These are phyloP conservation scores for Monochamus saltuarius DNA, from an alignment of 1,140 invertebrate genomes.

Conservation along the genomic window DNA sequence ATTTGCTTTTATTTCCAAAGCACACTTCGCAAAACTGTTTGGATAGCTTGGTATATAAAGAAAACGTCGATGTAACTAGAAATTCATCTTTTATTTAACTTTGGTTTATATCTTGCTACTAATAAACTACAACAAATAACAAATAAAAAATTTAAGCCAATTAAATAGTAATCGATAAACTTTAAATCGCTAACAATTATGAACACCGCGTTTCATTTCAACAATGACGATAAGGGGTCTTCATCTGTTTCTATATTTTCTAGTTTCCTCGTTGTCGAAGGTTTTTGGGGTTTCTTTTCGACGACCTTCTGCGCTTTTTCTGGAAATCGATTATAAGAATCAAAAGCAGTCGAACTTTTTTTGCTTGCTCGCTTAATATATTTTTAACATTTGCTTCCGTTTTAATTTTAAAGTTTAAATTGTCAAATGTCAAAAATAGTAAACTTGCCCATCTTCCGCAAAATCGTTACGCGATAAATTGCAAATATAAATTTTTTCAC, in stretches of 20 bases:
- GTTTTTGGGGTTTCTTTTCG: conserved; percentile 22
- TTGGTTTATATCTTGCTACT: too few relatives aligned
- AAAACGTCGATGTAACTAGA: too few relatives aligned
- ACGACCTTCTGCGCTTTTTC: neutral
- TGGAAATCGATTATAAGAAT: neutral
- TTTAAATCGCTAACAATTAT: neutral
- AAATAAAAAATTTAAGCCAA: too few relatives aligned
- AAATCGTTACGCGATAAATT: too few relatives aligned
- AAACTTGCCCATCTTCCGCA: neutral
- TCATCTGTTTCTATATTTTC: conserved; percentile 29
- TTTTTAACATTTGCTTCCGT: neutral
- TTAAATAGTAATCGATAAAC: too few relatives aligned
- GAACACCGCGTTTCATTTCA: neutral
- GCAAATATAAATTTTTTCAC: neutral
- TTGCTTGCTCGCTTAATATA: neutral
- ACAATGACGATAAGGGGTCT: conserved; percentile 31
- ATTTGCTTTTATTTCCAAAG: too few relatives aligned
- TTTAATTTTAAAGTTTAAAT: neutral
- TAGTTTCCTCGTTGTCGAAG: conserved; percentile 27
- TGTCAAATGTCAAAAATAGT: too few relatives aligned
- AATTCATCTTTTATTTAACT: too few relatives aligned
- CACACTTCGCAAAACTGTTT: too few relatives aligned
- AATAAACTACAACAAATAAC: too few relatives aligned
- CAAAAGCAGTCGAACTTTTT: conserved; percentile 3
- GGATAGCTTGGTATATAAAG: too few relatives aligned